Evolutionary conservation across 2,113 vertebrate species (phyloP), one percentile per base, ranked within the genome.

Genomic region (Sprattus sprattus): DNA sequence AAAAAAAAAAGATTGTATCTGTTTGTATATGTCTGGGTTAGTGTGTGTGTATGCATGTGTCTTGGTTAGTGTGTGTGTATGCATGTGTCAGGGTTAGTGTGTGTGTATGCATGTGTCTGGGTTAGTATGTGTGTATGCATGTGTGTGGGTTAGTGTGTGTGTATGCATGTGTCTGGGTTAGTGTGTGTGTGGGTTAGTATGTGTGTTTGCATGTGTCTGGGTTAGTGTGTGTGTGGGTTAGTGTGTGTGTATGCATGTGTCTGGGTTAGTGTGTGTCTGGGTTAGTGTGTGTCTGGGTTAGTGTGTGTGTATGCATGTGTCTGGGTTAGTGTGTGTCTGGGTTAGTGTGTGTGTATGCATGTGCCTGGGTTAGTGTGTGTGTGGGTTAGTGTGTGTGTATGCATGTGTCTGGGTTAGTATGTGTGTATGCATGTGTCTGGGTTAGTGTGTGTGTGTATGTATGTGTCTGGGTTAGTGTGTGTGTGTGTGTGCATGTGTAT

Each of bases 171-270:
- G n/a, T n/a, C n/a, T n/a, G n/a, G n/a, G n/a, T n/a, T n/a, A n/a
- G 45, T 67, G 80, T 39, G 5, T 81, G 78, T 6, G 80, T 44
- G 52, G 49, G 85, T n/a, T 44, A 7, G 45, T 67, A 44, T 67
- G 57, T 86, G 81, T 45, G 47, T 52, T 18, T 25, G 81, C 67
- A 52, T n/a, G 46, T 78, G 25, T 57, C 80, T 81, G 78, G 45
- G 80, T 64, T 20, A 71, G 85, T 25, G 57, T 50, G 54, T 64
- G 54, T 86, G 85, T 86, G n/a, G n/a, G n/a, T n/a, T n/a, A n/a
- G 45, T 67, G 80, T 39, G 5, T 81, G 78, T 6, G 80, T n/a
- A n/a, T n/a, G n/a, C n/a, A n/a, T 60, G 54, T 11, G 54, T 82
- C 52, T 44, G 52, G 49, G 85, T n/a, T 44, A 7, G 45, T 67